phyloP scores from a whole-genome alignment of 2,113 vertebrate species.

The Willisornis vidua region DNA sequence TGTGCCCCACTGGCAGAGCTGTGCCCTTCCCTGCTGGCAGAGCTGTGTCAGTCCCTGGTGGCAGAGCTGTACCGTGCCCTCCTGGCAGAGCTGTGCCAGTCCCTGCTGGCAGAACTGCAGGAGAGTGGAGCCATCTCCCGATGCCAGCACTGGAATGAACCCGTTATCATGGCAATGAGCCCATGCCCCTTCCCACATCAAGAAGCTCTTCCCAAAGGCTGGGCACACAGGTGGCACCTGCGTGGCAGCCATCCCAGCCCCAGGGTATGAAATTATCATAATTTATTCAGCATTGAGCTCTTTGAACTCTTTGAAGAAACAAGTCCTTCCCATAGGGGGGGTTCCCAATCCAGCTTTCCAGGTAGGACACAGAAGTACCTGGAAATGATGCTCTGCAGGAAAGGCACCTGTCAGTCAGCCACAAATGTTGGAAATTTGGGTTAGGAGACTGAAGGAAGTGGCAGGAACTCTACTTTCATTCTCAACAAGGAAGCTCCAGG shows the following conservation, averaged over 20 bases:
- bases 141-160: background rate
- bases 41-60: no score
- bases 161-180: slow-evolving; percentile 64
- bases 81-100: background rate
- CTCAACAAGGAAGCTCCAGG: background rate
- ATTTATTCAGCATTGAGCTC: background rate
- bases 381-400: background rate
- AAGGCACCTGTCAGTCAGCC: background rate
- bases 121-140: background rate
- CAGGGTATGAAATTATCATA: background rate
- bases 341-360: background rate
- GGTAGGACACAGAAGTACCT: background rate
- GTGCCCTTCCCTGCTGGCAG: no score
- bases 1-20: no score
- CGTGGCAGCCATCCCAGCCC: background rate
- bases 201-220: background rate
- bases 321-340: background rate
- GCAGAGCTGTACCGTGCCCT: no score
- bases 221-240: background rate
- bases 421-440: background rate
- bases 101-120: background rate
- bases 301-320: background rate
- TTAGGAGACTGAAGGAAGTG: background rate
- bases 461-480: background rate
- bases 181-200: background rate